A percentile compares a stretch with the other conserved stretches of the same genome.
Evolutionary conservation across 2,797 vertebrate genomes (phyloP).

Genomic region (Heteromormyrus szaboi): DNA sequence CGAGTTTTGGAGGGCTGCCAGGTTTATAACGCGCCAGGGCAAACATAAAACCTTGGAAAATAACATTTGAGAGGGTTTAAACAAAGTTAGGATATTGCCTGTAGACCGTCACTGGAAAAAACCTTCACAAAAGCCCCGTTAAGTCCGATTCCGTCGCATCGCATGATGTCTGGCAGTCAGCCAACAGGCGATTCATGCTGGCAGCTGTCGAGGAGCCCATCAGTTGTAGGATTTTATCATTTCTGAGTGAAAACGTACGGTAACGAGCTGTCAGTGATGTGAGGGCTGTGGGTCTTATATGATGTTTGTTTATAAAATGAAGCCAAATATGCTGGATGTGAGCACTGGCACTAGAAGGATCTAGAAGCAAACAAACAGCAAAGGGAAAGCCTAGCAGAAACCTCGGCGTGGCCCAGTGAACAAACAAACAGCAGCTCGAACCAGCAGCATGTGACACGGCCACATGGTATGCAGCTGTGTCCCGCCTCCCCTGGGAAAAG

Average conservation of each 20-base stretch:
- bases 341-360: neutral
- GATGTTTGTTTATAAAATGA: neutral
- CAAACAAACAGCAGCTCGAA: neutral
- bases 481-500: neutral
- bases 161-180: neutral
- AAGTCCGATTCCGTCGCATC: neutral
- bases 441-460: neutral
- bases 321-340: neutral
- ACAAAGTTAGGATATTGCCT: slow-evolving; percentile 5
- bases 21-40: neutral
- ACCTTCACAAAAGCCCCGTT: neutral
- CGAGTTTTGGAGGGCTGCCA: neutral
- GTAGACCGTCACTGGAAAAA: neutral
- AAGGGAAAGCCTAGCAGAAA: neutral
- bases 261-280: neutral
- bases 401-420: neutral
- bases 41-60: neutral
- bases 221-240: neutral
- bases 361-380: neutral
- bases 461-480: neutral
- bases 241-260: neutral
- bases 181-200: neutral
- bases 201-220: neutral
- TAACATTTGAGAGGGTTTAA: neutral
- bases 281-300: neutral